Evolutionary conservation across 1,140 invertebrate species (phyloP).

Genomic region (Euwallacea fornicatus): DNA sequence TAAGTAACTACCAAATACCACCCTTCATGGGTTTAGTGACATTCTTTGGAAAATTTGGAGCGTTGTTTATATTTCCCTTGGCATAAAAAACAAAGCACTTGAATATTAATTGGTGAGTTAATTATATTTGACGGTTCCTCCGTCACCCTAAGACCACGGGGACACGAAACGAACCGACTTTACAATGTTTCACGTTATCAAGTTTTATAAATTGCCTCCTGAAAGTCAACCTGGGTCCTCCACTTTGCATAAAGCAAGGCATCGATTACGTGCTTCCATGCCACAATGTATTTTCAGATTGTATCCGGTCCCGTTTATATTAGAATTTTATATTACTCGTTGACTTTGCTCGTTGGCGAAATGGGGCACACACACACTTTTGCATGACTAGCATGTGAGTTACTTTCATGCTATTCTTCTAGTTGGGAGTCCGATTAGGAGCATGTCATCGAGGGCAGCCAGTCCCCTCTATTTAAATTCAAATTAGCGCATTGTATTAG

Average conservation of each 20-base stretch:
- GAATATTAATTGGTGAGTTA: conserved; percentile 2
- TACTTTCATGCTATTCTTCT: conserved; percentile 28
- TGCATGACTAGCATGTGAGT: conserved; percentile 45
- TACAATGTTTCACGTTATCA: conserved; percentile 49
- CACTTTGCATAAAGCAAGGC: conserved; percentile 51
- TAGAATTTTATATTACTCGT: conserved; percentile 50
- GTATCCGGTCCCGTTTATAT: conserved; percentile 51
- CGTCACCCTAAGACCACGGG: not conserved
- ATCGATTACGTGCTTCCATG: conserved; percentile 48
- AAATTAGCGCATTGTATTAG: conserved; percentile 8
- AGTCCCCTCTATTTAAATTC: conserved; percentile 9
- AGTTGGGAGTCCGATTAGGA: conserved; percentile 1
- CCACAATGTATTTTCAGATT: conserved; percentile 51
- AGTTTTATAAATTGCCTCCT: conserved; percentile 50
- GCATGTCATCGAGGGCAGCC: conserved; percentile 3
- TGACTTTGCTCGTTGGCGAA: conserved; percentile 37
- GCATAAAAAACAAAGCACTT: too few relatives aligned
- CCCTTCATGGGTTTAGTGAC: too few relatives aligned
- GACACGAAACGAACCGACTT: conserved; percentile 35
- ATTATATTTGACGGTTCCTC: conserved; percentile 28
- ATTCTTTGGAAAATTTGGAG: too few relatives aligned
- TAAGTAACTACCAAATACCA: too few relatives aligned
- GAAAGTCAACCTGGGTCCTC: conserved; percentile 50
- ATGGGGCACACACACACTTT: conserved; percentile 43
- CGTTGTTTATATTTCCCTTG: too few relatives aligned